Evolutionary conservation across 1,140 invertebrate genomes (phyloP), one percentile per base, ranked within the genome.

Genomic region (Lordiphosa collinella): DNA sequence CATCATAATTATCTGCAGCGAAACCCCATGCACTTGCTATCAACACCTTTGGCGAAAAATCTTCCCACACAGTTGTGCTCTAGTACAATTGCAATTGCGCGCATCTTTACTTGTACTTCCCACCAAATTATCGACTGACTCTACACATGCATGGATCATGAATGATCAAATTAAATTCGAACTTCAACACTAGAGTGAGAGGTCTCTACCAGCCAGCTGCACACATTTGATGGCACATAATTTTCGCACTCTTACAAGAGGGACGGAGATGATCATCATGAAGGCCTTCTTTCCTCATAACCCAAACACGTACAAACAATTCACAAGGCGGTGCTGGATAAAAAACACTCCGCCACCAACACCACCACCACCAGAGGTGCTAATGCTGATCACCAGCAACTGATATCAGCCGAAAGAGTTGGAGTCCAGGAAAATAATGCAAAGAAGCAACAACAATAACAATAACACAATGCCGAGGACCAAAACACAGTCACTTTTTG

Each of bases 321-420:
- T 82, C 76, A 82, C 76, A 61, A 82, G 72, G 72, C 78, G 66
- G 55, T 37, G 58, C 41, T 29, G 25, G 6, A 29, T 29, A 29
- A 29, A 29, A 44, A 44, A 25, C 41, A 44, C 11, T 44, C 41
- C 38, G n/a, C 10, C 13, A 46, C 57, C 57, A 56, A 57, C 71
- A 73, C 78, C 66, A 71, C 57, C 57, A 56, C 60, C 71, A 73
- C 78, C 66, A 71, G 78, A 84, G 78, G 78, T 84, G 78, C 78
- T 84, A 84, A 84, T 84, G 78, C 78, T 84, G 78, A 84, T 82
- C 78, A 66, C 67, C 78, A 84, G 78, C 56, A 84, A 78, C 78
- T 84, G 78, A 82, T 82, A 82, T 43, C 71, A 13, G 22, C 55
- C 16, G 32, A 37, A 48, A 37, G 36, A 51, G 31, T 35, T 62